Evolutionary conservation across 23 tunicate species (phyloP).

Genomic region (Halocynthia aurantium): DNA sequence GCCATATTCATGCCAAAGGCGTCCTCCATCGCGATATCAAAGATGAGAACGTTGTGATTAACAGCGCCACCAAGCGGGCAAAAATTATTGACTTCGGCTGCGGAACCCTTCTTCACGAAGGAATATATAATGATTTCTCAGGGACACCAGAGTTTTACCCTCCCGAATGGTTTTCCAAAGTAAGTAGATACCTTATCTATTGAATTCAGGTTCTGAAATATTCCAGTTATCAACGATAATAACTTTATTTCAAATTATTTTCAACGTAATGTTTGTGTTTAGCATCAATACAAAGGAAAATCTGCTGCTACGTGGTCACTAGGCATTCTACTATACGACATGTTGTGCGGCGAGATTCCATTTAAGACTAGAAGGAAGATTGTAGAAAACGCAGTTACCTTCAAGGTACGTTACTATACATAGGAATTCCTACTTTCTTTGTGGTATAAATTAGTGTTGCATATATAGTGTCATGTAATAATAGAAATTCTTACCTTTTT

Average conservation of each 20-base stretch:
- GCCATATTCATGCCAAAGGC: constrained; percentile 71
- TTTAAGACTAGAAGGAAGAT: constrained; percentile 58
- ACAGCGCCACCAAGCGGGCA: constrained; percentile 55
- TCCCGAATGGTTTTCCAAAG: constrained; percentile 86
- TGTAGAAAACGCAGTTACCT: constrained; percentile 42
- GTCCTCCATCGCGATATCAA: constrained; percentile 91
- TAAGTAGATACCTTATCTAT: constrained; percentile 1
- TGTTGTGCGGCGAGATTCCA: constrained; percentile 88
- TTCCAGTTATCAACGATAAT: not conserved
- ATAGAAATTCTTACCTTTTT: not conserved
- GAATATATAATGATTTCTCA: constrained; percentile 62
- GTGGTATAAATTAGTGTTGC: not conserved
- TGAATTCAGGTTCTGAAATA: not conserved
- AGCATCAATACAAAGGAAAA: constrained; percentile 48
- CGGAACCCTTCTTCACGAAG: constrained; percentile 72
- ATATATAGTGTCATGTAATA: too few species aligned
- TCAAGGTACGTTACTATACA: constrained; percentile 37
- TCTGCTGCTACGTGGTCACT: constrained; percentile 79
- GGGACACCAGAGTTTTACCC: constrained; percentile 97
- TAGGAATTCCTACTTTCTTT: not conserved
- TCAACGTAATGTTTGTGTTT: constrained; percentile 10
- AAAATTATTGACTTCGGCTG: constrained; percentile 89
- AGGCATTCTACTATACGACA: constrained; percentile 79
- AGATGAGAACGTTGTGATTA: constrained; percentile 74
- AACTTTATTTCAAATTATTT: not conserved